Evolutionary conservation across 2,797 vertebrate species (phyloP), one percentile per base, ranked within the genome.

Genomic region (Parauchenoglanis punctatus): DNA sequence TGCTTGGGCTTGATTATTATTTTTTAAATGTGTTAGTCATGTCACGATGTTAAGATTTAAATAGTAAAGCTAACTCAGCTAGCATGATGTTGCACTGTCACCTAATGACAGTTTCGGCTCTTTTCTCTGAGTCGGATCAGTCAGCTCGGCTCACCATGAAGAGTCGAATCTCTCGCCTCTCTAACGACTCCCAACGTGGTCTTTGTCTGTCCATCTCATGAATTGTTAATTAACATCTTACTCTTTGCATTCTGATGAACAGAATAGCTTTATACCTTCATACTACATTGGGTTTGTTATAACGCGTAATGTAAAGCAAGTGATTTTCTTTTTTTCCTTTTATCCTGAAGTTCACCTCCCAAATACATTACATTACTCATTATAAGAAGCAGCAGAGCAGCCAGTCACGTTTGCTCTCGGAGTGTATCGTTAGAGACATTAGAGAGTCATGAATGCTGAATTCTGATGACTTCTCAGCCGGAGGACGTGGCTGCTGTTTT

Each of bases 71-170:
- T 40, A 15, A 61, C 1, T 4, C 20, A 23, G n/a, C 0, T 25
- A 40, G 54, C 54, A 20, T 11, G 52, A 56, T 58, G 77, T 80
- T 63, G 80, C 80, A 28, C 23, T 49, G 61, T 67, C 81, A 67
- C 81, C 61, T 49, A 52, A 52, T 52, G 61, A 67, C 81, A 46
- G 80, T 10, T 49, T 63, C 59, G 80, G 25, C 25, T 81, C 80
- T 63, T 63, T 65, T 65, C 15, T 65, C 25, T 49, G 59, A 82
- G 17, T 82, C 44, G 1, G n/a, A 20, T 82, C 61, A 49, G 10
- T 40, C 3, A 4, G 44, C 4, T 81, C 40, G 59, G 59, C 15
- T 65, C 23, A 81, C 7, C 7, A 2, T n/a, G 1, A n/a, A 2
- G 59, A 81, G 59, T 81, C 59, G 80, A 11, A 0, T 46, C 11